A percentile compares a stretch with the other conserved stretches of the same genome.
Evolutionary conservation across 2,888 invertebrate genomes (phyloP).

Genomic region (Pachydiplax longipennis): DNA sequence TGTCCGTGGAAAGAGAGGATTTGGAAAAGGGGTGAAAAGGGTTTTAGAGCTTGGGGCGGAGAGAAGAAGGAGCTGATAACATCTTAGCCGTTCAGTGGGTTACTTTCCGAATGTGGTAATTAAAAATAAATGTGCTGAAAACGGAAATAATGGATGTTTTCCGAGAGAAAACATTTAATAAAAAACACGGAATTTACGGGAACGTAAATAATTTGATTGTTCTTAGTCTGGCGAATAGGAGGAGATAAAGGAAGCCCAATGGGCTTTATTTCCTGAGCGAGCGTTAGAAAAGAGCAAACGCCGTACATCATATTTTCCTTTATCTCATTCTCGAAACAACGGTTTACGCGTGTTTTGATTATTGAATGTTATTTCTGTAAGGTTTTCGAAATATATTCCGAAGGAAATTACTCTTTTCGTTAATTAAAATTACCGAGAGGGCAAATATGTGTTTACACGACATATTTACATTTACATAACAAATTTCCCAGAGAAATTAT

Average conservation of each 20-base stretch:
- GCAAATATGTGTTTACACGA: no score
- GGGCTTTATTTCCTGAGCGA: not conserved
- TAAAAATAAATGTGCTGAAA: constrained; percentile 44
- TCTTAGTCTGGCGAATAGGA: not conserved
- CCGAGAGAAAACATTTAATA: constrained; percentile 20
- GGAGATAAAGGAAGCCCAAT: not conserved
- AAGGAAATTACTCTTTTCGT: no score
- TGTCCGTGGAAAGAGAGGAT: not conserved
- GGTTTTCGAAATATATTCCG: no score
- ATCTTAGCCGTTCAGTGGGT: constrained; percentile 36
- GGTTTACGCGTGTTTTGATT: no score
- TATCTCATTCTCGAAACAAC: no score
- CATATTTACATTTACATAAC: no score
- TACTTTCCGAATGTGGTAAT: constrained; percentile 39
- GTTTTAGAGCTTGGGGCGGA: not conserved
- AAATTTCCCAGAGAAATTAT: no score
- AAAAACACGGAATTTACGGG: constrained; percentile 10
- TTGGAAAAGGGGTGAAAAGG: not conserved
- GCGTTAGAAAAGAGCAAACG: not conserved
- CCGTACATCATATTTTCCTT: no score
- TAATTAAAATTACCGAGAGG: no score
- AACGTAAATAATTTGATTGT: constrained; percentile 21
- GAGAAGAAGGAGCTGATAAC: not conserved
- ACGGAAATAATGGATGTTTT: constrained; percentile 42
- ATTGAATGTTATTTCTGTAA: no score